Evolutionary conservation across 2,888 invertebrate species (phyloP).

Genomic region (Julus scandinavius): DNA sequence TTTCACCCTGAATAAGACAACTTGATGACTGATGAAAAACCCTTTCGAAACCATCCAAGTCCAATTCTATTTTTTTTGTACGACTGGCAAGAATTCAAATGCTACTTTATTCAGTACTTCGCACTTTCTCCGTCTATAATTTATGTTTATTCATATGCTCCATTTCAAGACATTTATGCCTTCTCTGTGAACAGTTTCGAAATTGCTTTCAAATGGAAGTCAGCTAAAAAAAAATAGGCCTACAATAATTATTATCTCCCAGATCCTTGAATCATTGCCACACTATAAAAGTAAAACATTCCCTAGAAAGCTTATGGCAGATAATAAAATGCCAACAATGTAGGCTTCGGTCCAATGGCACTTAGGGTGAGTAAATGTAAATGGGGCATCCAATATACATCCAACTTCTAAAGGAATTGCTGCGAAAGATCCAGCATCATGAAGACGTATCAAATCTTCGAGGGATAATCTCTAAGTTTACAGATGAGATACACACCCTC

Average conservation of each 20-base stretch:
- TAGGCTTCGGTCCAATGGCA: conserved; percentile 40
- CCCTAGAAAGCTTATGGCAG: conserved; percentile 28
- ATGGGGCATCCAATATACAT: conserved; percentile 14
- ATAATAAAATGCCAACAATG: conserved; percentile 46
- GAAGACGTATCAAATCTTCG: background rate
- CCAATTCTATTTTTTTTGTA: background rate
- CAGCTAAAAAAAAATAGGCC: conserved; percentile 17
- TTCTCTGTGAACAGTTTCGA: background rate
- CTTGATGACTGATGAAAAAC: background rate
- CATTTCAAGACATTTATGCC: background rate
- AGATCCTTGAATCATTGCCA: conserved; percentile 45
- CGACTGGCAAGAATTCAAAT: background rate
- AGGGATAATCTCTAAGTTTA: conserved; percentile 10
- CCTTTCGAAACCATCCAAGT: background rate
- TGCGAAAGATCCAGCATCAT: background rate
- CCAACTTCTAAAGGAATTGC: background rate
- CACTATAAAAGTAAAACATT: conserved; percentile 39
- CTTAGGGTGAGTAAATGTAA: conserved; percentile 33
- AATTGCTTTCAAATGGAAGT: conserved; percentile 15
- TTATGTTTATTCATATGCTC: conserved; percentile 28
- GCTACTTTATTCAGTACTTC: background rate
- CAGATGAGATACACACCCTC: background rate
- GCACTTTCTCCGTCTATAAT: conserved; percentile 15
- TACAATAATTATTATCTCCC: conserved; percentile 8
- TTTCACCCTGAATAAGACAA: background rate